Evolutionary conservation across 2,888 invertebrate genomes (phyloP).

Genomic region (Erebia aethiops): DNA sequence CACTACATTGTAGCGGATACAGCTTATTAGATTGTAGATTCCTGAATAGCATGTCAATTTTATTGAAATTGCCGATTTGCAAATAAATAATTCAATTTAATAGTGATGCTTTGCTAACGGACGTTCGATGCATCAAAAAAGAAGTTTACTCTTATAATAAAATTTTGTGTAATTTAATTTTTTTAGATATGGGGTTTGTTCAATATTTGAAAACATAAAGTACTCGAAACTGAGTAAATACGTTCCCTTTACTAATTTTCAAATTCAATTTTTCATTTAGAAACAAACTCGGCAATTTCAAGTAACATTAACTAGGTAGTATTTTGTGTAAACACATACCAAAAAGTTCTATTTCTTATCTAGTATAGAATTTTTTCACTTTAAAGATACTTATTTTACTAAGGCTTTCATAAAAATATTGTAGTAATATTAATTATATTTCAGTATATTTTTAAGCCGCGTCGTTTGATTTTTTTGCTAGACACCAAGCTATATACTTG

Average conservation of each 20-base stretch:
- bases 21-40: conserved; percentile 54
- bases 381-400: conserved; percentile 6
- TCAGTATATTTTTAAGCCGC: background rate
- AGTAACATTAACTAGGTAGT: conserved; percentile 21
- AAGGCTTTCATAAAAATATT: background rate
- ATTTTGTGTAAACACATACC: conserved; percentile 22
- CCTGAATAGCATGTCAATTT: conserved; percentile 48
- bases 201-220: too few species aligned
- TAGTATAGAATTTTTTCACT: conserved; percentile 12
- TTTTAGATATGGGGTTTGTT: background rate
- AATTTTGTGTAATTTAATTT: background rate
- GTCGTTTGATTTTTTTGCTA: background rate
- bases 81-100: background rate
- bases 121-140: background rate
- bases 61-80: conserved; percentile 30
- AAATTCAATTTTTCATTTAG: background rate
- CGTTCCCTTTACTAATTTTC: background rate
- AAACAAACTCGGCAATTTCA: conserved; percentile 29
- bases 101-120: background rate
- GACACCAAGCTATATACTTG: background rate
- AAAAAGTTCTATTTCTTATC: conserved; percentile 14
- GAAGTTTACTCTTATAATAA: background rate
- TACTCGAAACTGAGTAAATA: too few species aligned
- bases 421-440: background rate
- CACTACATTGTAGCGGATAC: conserved; percentile 47